Evolutionary conservation across 2,113 vertebrate genomes (phyloP).

Genomic region (Elachura formosa): DNA sequence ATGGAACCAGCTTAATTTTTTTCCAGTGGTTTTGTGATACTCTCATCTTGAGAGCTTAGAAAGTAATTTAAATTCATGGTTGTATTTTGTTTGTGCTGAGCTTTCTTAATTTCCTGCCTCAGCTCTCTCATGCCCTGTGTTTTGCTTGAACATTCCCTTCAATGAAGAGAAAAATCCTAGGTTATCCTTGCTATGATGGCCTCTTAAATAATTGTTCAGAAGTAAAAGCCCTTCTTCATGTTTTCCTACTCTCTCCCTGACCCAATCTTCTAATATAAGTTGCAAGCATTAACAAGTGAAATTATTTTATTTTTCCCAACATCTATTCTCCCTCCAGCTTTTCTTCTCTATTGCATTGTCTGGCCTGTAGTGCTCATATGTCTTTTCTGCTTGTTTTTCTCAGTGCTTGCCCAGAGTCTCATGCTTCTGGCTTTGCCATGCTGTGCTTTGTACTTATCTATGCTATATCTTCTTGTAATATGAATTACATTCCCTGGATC

Average conservation of each 20-base stretch:
- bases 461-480: neutral
- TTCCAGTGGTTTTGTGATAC: neutral
- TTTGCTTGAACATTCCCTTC: neutral
- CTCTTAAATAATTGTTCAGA: neutral
- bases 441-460: constrained; percentile 13
- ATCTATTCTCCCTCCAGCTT: constrained; percentile 4
- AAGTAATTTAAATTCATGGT: neutral
- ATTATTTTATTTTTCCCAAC: constrained; percentile 4
- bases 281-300: neutral
- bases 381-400: constrained; percentile 24
- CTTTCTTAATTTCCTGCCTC: neutral
- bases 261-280: neutral
- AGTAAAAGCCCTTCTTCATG: neutral
- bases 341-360: neutral
- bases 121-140: neutral
- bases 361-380: neutral
- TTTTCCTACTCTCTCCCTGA: accelerated
- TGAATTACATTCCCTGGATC: neutral
- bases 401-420: neutral
- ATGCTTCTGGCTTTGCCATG: neutral
- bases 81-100: neutral
- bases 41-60: neutral
- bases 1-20: neutral
- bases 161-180: neutral
- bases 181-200: neutral